Conservation (phyloP, 1,140 invertebrate species). For the Calliphora vicina region DNA sequence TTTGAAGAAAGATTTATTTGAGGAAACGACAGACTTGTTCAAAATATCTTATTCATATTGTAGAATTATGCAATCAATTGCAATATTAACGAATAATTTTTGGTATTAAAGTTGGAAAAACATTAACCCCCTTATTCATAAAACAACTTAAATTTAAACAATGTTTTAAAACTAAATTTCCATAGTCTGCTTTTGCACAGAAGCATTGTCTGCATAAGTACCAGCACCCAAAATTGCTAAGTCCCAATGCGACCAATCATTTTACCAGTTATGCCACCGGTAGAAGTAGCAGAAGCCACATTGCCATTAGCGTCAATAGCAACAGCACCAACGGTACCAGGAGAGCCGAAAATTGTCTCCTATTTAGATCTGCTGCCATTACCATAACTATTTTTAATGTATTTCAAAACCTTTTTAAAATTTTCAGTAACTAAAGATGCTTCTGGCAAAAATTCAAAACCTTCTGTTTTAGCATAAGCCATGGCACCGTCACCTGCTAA, state of each 20-base stretch:
- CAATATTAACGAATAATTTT: too few relatives aligned
- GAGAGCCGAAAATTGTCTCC: slow-evolving; percentile 51
- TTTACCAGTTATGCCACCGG: slow-evolving; percentile 85
- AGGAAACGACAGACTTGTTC: too few relatives aligned
- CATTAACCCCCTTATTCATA: too few relatives aligned
- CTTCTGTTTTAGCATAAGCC: slow-evolving; percentile 71
- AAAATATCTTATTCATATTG: too few relatives aligned
- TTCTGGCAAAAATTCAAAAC: slow-evolving; percentile 50
- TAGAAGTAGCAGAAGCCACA: slow-evolving; percentile 82
- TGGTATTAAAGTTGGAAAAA: too few relatives aligned
- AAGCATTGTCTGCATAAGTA: slow-evolving; percentile 75
- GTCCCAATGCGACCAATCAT: slow-evolving; percentile 83
- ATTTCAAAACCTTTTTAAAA: slow-evolving; percentile 68
- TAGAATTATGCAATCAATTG: too few relatives aligned
- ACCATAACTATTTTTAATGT: slow-evolving; percentile 66
- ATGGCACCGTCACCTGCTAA: slow-evolving; percentile 77
- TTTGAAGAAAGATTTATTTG: too few relatives aligned
- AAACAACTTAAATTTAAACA: too few relatives aligned
- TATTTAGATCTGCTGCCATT: slow-evolving; percentile 45
- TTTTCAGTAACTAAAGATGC: slow-evolving; percentile 73
- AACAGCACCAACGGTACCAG: slow-evolving; percentile 84
- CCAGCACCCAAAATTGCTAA: slow-evolving; percentile 76
- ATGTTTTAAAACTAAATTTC: too few relatives aligned
- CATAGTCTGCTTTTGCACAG: too few relatives aligned
- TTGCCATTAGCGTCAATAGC: slow-evolving; percentile 71